A percentile compares a stretch with the other conserved stretches of the same genome.
Conservation (phyloP, 2,113 vertebrate species). For the Caranx ignobilis region DNA sequence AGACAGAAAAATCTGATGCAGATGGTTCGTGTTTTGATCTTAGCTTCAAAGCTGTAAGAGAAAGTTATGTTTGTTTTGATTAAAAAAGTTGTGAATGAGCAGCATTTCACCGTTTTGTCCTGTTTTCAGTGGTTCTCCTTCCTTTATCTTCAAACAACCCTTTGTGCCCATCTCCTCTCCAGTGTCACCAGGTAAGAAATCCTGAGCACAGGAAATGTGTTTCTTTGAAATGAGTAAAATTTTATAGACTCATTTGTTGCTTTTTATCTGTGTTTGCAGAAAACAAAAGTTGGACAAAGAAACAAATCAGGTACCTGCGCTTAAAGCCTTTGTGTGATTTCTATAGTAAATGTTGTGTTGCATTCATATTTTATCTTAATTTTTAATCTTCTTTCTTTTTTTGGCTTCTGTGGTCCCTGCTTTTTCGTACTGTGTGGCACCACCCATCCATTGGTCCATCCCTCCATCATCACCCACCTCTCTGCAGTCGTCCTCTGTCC, state of each 20-base stretch:
- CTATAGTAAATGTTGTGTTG: conserved; percentile 49
- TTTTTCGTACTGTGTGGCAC: conserved; percentile 40
- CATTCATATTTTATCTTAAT: conserved; percentile 62
- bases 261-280: conserved; percentile 64
- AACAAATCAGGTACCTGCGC: conserved; percentile 87
- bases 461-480: conserved; percentile 39
- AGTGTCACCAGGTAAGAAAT: conserved; percentile 83
- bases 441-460: conserved; percentile 42
- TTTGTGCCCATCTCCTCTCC: conserved; percentile 85
- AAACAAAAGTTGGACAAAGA: conserved; percentile 89
- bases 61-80: not conserved
- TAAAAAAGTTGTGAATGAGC: not conserved
- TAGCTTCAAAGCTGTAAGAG: not conserved
- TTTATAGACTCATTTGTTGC: not conserved
- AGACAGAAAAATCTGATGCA: not conserved
- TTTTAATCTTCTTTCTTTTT: conserved; percentile 62
- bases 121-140: conserved; percentile 85
- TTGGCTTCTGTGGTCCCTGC: conserved; percentile 70
- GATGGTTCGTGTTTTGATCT: not conserved
- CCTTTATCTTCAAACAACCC: conserved; percentile 89
- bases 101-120: not conserved
- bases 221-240: not conserved
- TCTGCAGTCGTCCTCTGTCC: conserved; percentile 89
- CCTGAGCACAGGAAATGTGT: conserved; percentile 10
- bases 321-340: not conserved